Conservation (phyloP, 2,797 vertebrate species). For the Chelon labrosus region DNA sequence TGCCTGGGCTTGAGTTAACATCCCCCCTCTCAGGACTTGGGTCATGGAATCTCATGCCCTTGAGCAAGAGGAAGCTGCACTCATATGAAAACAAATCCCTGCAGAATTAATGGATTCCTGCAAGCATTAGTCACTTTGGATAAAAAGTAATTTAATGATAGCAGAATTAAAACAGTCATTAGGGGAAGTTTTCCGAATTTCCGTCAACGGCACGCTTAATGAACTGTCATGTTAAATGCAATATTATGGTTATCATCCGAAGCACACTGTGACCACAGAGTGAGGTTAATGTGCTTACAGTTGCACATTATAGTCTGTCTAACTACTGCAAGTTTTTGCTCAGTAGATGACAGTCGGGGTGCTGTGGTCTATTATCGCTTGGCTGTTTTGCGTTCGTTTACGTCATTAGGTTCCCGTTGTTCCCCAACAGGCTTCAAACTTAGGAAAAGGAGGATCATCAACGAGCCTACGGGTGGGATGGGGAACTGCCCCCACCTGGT, state of each 20-base stretch:
- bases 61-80: slow-evolving; percentile 33
- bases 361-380: slow-evolving; percentile 2
- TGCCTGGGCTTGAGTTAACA: slow-evolving; percentile 46
- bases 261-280: slow-evolving; percentile 33
- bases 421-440: slow-evolving; percentile 91
- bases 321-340: slow-evolving; percentile 11
- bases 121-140: slow-evolving; percentile 56
- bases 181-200: slow-evolving; percentile 44
- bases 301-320: slow-evolving; percentile 14
- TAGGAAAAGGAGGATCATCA: slow-evolving; percentile 91
- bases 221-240: slow-evolving; percentile 52
- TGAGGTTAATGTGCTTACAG: slow-evolving; percentile 39
- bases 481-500: slow-evolving; percentile 94
- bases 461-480: slow-evolving; percentile 89
- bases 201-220: slow-evolving; percentile 59
- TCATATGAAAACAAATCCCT: slow-evolving; percentile 14
- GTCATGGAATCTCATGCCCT: slow-evolving; percentile 47
- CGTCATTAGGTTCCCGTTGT: slow-evolving; percentile 29
- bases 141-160: slow-evolving; percentile 57
- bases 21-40: slow-evolving; percentile 31
- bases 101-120: slow-evolving; percentile 52
- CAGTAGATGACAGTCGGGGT: slow-evolving; percentile 1
- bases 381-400: slow-evolving; percentile 15
- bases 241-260: slow-evolving; percentile 49
- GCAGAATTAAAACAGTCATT: slow-evolving; percentile 40